These are phyloP conservation scores for Ochotona curzoniae DNA, from an alignment of 2,113 vertebrate genomes.

Conservation along the genomic window DNA sequence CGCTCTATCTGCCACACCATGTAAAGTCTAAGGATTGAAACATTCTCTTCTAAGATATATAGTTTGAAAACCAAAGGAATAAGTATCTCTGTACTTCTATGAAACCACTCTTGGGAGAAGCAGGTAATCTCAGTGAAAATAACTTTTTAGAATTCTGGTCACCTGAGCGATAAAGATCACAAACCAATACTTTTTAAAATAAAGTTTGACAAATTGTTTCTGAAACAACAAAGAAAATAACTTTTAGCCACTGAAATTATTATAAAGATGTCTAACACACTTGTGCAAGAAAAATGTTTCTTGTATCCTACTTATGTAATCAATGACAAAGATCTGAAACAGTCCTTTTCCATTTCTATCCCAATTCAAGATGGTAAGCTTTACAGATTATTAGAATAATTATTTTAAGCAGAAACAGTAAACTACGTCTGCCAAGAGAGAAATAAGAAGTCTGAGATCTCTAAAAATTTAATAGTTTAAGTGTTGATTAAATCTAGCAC, in stretches of 20 bases:
- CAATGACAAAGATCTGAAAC: background rate
- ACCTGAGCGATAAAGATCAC: conserved; percentile 70
- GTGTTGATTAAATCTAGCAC: background rate
- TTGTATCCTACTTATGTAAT: background rate
- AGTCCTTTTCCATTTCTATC: background rate
- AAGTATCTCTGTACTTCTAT: conserved; percentile 82
- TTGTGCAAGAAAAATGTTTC: conserved; percentile 51
- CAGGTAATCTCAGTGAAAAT: conserved; percentile 85
- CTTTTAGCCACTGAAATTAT: conserved; percentile 6
- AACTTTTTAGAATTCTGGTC: conserved; percentile 82
- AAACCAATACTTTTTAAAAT: conserved; percentile 70
- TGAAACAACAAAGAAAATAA: conserved; percentile 33
- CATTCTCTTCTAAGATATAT: too few species aligned
- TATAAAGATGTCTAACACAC: conserved; percentile 37
- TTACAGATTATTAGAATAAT: background rate
- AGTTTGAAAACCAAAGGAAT: conserved; percentile 77
- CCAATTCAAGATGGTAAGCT: background rate
- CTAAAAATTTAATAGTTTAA: conserved; percentile 26
- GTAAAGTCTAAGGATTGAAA: too few species aligned
- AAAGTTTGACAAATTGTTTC: conserved; percentile 63
- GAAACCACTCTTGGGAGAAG: conserved; percentile 82
- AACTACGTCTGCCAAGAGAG: background rate
- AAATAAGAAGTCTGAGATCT: background rate
- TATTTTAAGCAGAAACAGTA: background rate
- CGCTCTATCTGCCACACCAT: background rate